Base-by-base conservation (phyloP, 2,113 vertebrate species). In the Noturus placidus region DNA sequence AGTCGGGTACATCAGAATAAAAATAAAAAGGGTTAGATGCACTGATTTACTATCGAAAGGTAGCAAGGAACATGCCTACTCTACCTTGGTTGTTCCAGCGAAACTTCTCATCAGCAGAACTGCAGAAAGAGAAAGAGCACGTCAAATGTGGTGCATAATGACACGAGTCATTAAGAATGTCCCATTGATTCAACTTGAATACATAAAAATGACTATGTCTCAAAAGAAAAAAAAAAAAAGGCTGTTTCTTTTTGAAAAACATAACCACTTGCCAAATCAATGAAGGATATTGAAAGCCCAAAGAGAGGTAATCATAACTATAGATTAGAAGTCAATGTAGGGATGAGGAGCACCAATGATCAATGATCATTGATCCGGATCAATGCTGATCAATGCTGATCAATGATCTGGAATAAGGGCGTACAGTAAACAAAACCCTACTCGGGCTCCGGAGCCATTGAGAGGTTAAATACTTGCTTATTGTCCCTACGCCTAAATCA, bases 61-160 rank as follows among this genome's bases (percentile, higher is more conserved):
- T 20, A 69, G 50, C 1, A 50, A 78, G 22, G 42, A 72, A 81
- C 76, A 20, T 46, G 27, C 35, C 72, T 77, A 87, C 46, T 83
- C 89, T 96, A 99, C 98, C 98, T 99, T 99, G 98, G 89, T 97
- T 97, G 93, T 99, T 98, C 98, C 98, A 99, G 89, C 97, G 97
- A 92, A 99, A 99, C 92, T 98, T 98, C 90, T 99, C 98, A 93
- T 99, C 98, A 85, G 97, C 95, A 89, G 98, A 99, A 95, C 98
- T 99, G 95, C 38, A 92, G 91, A 92, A 95, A 89, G 82, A 93
- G 93, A 74, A 74, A 88, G 79, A 90, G 14, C 14, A 33, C 54
- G 17, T 52, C 63, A 22, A 50, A 83, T 81, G 30, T 35, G 35
- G 30, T 50, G 7, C 38, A 25, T 76, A 15, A 77, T 56, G 10